Conservation (phyloP, 2,113 vertebrate species). For the Hemibagrus wyckioides region DNA sequence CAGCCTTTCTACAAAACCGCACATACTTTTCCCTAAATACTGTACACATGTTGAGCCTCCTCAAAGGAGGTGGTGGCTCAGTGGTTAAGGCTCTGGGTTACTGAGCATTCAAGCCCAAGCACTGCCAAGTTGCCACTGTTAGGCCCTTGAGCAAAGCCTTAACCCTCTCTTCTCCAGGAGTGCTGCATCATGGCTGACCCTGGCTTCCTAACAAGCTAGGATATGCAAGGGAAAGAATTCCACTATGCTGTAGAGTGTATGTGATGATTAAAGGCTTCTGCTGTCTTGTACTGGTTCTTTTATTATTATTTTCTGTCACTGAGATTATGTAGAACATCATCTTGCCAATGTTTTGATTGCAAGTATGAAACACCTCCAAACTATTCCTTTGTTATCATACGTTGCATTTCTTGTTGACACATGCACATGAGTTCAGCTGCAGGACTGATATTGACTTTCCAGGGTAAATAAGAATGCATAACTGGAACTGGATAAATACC, state of each 20-base stretch:
- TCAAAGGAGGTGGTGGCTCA: no score
- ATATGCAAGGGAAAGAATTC: no score
- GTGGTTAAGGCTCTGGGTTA: no score
- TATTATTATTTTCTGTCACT: slow-evolving; percentile 2
- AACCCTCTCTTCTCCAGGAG: no score
- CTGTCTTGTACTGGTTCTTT: neutral
- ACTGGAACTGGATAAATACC: neutral
- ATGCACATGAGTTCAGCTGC: slow-evolving; percentile 18
- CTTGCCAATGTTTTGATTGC: slow-evolving; percentile 47
- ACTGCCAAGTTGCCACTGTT: no score
- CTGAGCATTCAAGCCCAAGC: no score
- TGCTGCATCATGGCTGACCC: no score
- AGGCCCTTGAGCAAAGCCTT: no score
- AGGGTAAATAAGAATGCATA: neutral
- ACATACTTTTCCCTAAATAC: neutral
- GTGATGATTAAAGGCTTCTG: no score
- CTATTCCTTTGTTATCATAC: neutral
- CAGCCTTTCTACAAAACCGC: neutral
- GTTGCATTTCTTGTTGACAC: slow-evolving; percentile 40
- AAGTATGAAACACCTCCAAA: slow-evolving; percentile 36
- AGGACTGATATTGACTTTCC: neutral
- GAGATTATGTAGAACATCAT: neutral
- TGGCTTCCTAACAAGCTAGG: no score
- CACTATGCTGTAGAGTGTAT: no score
- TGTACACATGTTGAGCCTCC: slow-evolving; percentile 6